A percentile compares a stretch with the other conserved stretches of the same genome.
phyloP scores from a whole-genome alignment of 1,140 invertebrate species.

The Apis mellifera region DNA sequence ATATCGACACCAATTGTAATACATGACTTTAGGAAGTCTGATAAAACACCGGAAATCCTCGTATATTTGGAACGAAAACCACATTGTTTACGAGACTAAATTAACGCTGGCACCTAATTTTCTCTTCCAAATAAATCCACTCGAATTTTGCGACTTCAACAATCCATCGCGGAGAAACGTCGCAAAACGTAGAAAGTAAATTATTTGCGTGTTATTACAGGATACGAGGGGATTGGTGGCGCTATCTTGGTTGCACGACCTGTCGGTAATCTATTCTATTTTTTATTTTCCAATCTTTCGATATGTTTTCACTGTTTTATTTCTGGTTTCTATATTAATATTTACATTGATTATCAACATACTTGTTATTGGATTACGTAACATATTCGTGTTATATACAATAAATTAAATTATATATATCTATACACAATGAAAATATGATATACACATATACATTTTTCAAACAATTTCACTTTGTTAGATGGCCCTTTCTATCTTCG shows the following conservation, averaged over 20 bases:
- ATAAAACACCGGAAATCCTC: slow-evolving; percentile 39
- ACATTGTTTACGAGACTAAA: slow-evolving; percentile 40
- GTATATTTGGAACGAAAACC: slow-evolving; percentile 8
- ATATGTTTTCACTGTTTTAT: background rate
- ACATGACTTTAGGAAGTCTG: slow-evolving; percentile 19
- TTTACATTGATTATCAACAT: background rate
- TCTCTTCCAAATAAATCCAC: slow-evolving; percentile 7
- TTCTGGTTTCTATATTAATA: background rate
- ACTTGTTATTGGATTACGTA: background rate
- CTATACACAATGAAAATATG: background rate
- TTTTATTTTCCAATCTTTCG: background rate
- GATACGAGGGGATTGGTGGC: background rate
- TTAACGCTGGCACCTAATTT: slow-evolving; percentile 20
- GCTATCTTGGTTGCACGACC: background rate
- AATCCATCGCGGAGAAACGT: background rate
- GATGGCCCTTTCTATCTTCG: too few species aligned
- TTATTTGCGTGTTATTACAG: slow-evolving; percentile 7
- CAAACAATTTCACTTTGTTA: background rate
- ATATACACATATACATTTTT: background rate
- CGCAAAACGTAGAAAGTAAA: background rate
- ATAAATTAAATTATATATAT: background rate
- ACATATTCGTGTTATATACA: background rate
- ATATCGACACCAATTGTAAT: background rate
- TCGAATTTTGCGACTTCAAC: background rate
- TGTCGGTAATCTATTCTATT: slow-evolving; percentile 2